Percentiles rank a stretch among this genome's conserved stretches.
Conservation (phyloP, 2,113 vertebrate genomes). For the Dendropsophus ebraccatus region DNA sequence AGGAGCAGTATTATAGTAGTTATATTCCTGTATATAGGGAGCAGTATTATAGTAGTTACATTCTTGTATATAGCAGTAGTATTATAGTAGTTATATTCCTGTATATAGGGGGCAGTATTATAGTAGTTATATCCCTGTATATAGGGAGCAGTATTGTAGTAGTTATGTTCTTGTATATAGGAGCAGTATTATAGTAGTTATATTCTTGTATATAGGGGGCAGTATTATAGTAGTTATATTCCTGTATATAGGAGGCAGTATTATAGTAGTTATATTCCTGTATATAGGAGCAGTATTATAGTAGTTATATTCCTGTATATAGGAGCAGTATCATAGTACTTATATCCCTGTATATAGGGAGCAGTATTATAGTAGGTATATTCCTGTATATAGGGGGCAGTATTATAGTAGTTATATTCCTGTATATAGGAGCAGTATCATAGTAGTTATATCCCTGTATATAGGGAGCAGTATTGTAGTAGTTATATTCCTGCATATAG, state of each 20-base stretch:
- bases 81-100: slow-evolving; percentile 8
- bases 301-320: slow-evolving; percentile 17
- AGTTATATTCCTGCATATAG: not conserved
- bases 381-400: not conserved
- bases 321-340: not conserved
- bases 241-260: not conserved
- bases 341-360: slow-evolving; percentile 8
- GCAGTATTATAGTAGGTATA: slow-evolving; percentile 9
- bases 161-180: not conserved
- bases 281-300: not conserved
- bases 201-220: not conserved
- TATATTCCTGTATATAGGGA: not conserved
- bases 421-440: not conserved
- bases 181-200: slow-evolving; percentile 6
- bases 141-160: not conserved
- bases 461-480: not conserved
- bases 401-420: slow-evolving; percentile 17
- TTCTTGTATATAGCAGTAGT: not conserved
- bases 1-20: not conserved
- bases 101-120: not conserved
- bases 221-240: slow-evolving; percentile 11
- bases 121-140: not conserved
- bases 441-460: slow-evolving; percentile 8
- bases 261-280: not conserved
- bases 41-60: slow-evolving; percentile 7